Conservation (phyloP, 2,113 vertebrate genomes). For the Lagenorhynchus albirostris region DNA sequence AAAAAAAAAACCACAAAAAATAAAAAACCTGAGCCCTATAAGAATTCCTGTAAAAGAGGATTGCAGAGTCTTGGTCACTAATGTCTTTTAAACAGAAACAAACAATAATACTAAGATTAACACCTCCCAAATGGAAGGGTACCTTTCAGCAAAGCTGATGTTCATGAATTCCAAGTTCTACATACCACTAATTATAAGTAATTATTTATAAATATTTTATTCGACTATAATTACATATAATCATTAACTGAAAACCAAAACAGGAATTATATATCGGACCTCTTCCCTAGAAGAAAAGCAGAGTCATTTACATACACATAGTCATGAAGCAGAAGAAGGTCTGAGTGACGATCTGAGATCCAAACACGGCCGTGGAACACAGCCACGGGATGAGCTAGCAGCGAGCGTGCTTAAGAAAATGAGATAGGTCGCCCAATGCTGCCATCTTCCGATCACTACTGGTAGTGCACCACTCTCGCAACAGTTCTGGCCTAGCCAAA, state of each 20-base stretch:
- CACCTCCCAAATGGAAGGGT: slow-evolving; percentile 52
- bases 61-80: slow-evolving; percentile 14
- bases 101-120: slow-evolving; percentile 35
- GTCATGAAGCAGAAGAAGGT: slow-evolving; percentile 64
- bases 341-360: slow-evolving; percentile 69
- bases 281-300: slow-evolving; percentile 30
- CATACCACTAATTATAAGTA: slow-evolving; percentile 54
- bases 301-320: slow-evolving; percentile 48
- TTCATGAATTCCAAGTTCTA: slow-evolving; percentile 53
- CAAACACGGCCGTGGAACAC: not conserved
- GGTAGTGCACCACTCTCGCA: slow-evolving; percentile 6
- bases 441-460: slow-evolving; percentile 82
- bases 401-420: not conserved
- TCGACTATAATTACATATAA: slow-evolving; percentile 68
- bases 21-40: not conserved
- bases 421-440: slow-evolving; percentile 82
- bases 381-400: not conserved
- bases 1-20: not conserved
- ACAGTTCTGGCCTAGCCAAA: rapidly evolving
- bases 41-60: slow-evolving; percentile 38
- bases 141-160: slow-evolving; percentile 49
- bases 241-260: slow-evolving; percentile 69
- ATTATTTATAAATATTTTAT: slow-evolving; percentile 78
- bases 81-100: slow-evolving; percentile 64
- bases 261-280: slow-evolving; percentile 56